Percentiles rank a stretch among this genome's conserved stretches.
Evolutionary conservation across 2,888 invertebrate genomes (phyloP).

Genomic region (Parnassius smintheus): DNA sequence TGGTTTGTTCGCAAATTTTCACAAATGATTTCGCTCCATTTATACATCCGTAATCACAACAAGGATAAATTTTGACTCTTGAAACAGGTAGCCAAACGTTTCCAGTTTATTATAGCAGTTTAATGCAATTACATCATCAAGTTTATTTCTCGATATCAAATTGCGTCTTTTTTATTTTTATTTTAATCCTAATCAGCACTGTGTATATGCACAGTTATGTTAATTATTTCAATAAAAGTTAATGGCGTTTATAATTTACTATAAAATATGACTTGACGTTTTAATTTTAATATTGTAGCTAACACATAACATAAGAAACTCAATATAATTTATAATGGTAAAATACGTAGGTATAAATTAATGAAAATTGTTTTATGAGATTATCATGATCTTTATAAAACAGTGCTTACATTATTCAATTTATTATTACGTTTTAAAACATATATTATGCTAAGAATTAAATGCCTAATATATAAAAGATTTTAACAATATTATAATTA

Average conservation of each 20-base stretch:
- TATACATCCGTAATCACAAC: neutral
- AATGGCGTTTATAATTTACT: conserved; percentile 34
- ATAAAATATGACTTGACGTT: conserved; percentile 29
- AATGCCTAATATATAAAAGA: too few species aligned
- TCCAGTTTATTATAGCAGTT: conserved; percentile 2
- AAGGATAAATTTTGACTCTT: conserved; percentile 6
- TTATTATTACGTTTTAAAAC: too few species aligned
- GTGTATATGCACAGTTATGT: conserved; percentile 10
- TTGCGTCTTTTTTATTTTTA: conserved; percentile 1
- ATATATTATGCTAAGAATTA: too few species aligned
- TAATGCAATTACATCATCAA: conserved; percentile 7
- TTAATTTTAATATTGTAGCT: conserved; percentile 14
- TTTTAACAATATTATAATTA: too few species aligned
- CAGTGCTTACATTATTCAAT: too few species aligned
- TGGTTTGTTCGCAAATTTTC: too few species aligned
- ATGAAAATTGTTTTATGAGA: neutral
- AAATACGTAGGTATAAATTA: neutral
- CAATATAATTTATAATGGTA: conserved; percentile 5
- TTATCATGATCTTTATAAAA: too few species aligned
- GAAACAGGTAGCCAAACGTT: conserved; percentile 11
- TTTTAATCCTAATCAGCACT: conserved; percentile 19
- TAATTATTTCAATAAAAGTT: conserved; percentile 29
- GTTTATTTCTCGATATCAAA: conserved; percentile 15
- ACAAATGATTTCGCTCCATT: too few species aligned
- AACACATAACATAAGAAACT: conserved; percentile 13